Conservation (phyloP, 1,140 invertebrate species). For the Ctenoplectra terminalis region DNA sequence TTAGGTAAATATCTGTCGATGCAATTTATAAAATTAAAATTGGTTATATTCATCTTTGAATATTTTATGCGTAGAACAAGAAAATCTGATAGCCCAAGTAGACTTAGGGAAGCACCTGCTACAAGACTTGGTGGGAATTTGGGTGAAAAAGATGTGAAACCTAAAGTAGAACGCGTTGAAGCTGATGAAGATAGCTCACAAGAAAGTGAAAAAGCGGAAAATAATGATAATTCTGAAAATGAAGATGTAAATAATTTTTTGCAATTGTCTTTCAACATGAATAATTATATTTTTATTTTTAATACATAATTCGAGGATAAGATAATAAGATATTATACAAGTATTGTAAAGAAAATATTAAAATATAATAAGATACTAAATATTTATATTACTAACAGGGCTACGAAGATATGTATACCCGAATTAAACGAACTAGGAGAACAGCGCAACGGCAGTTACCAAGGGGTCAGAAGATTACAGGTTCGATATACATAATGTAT, state of each 20-base stretch:
- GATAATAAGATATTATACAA: slow-evolving; percentile 5
- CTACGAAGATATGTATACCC: slow-evolving; percentile 85
- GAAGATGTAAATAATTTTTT: slow-evolving; percentile 69
- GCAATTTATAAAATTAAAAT: not conserved
- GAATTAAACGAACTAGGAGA: slow-evolving; percentile 84
- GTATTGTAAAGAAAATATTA: not conserved
- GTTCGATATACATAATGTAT: slow-evolving; percentile 49
- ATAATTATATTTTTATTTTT: no score
- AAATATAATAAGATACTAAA: not conserved
- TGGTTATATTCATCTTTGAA: not conserved
- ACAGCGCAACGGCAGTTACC: slow-evolving; percentile 79
- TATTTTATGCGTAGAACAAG: slow-evolving; percentile 62
- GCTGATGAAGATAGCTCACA: slow-evolving; percentile 74
- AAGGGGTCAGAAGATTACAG: slow-evolving; percentile 76
- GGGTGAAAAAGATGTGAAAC: slow-evolving; percentile 74
- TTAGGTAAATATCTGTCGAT: slow-evolving; percentile 60
- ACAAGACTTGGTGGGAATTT: slow-evolving; percentile 76
- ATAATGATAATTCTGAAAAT: slow-evolving; percentile 81
- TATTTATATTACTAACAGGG: slow-evolving; percentile 70
- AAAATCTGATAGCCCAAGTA: slow-evolving; percentile 76
- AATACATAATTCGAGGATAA: no score
- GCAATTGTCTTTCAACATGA: slow-evolving; percentile 16
- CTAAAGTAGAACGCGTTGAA: slow-evolving; percentile 72
- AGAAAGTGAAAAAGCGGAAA: slow-evolving; percentile 77
- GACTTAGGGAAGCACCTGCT: slow-evolving; percentile 79